These are phyloP conservation scores for Noturus placidus DNA, from an alignment of 2,113 vertebrate species.

Conservation along the genomic window DNA sequence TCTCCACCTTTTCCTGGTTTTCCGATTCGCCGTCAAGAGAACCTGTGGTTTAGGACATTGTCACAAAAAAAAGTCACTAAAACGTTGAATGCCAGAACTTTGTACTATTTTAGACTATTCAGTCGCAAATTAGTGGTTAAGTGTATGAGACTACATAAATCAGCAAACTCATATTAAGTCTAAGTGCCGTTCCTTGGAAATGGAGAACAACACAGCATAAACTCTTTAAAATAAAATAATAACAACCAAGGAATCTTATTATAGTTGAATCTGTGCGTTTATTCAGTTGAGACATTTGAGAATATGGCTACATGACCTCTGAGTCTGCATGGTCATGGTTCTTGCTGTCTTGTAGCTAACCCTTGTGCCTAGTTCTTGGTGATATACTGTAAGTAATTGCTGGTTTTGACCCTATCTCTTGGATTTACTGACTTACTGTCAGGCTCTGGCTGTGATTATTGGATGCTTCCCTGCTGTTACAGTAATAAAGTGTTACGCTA, in stretches of 20 bases:
- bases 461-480: slow-evolving; percentile 10
- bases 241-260: background rate
- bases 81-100: background rate
- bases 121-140: background rate
- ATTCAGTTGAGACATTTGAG: background rate
- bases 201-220: background rate
- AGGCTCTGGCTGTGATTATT: background rate
- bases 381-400: slow-evolving; percentile 2
- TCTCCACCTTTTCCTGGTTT: background rate
- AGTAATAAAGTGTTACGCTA: background rate
- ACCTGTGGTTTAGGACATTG: background rate
- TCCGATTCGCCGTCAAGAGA: background rate
- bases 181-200: background rate
- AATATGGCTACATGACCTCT: background rate
- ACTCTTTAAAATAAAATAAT: slow-evolving; percentile 5
- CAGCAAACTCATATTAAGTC: background rate
- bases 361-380: background rate
- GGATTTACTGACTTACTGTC: slow-evolving; percentile 11
- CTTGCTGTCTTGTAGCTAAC: background rate
- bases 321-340: background rate
- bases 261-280: background rate
- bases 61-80: background rate
- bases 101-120: background rate
- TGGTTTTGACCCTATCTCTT: background rate
- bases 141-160: background rate